Evolutionary conservation across 2,888 invertebrate species (phyloP).

Genomic region (Aelia acuminata): DNA sequence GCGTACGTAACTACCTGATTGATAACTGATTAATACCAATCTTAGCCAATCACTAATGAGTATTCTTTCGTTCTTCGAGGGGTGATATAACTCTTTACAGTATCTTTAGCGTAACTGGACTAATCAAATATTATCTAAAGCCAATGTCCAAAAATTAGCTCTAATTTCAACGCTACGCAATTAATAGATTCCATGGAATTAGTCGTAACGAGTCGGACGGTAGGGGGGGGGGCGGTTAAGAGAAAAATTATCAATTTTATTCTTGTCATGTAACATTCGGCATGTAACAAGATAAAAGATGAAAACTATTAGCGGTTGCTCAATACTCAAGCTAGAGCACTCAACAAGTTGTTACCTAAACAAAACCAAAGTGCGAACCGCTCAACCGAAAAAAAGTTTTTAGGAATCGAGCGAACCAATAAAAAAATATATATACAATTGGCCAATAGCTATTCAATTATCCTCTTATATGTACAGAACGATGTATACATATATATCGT

Average conservation of each 20-base stretch:
- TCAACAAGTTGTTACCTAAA: background rate
- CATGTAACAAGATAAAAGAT: background rate
- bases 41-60: slow-evolving; percentile 1
- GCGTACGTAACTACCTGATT: background rate
- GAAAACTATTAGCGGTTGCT: background rate
- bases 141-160: background rate
- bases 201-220: background rate
- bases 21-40: background rate
- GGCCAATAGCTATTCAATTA: background rate
- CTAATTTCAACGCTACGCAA: background rate
- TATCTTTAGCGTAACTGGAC: background rate
- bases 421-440: background rate
- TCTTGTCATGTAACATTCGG: background rate
- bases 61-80: background rate
- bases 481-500: too few species aligned
- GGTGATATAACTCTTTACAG: background rate
- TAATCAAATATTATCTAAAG: slow-evolving; percentile 10
- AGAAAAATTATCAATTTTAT: background rate
- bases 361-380: background rate
- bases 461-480: background rate
- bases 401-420: background rate
- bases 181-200: background rate
- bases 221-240: background rate
- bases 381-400: slow-evolving; percentile 16
- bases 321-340: slow-evolving; percentile 16